phyloP scores from a whole-genome alignment of 2,113 vertebrate genomes.

The Oceanodroma tethys region DNA sequence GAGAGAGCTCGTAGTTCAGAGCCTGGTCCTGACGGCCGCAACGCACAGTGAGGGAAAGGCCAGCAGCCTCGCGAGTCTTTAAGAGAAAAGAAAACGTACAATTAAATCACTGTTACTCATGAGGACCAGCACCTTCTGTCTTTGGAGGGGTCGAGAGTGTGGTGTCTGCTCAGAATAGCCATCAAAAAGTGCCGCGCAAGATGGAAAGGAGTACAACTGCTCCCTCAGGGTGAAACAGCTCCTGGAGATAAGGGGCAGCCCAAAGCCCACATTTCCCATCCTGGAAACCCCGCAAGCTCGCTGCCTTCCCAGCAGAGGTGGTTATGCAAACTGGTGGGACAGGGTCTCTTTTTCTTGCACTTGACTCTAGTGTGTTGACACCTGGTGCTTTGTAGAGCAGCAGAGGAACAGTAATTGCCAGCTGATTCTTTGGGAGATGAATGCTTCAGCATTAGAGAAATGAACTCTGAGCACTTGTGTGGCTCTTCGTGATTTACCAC shows the following conservation, averaged over 20 bases:
- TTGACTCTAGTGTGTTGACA: not conserved
- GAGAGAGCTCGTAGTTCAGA: not conserved
- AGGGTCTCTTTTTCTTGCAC: not conserved
- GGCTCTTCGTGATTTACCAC: not conserved
- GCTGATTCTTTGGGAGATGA: not conserved
- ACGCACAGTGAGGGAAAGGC: not conserved
- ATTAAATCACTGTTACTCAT: not conserved
- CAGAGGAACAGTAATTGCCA: not conserved
- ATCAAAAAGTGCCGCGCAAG: not conserved
- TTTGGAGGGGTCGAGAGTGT: not conserved
- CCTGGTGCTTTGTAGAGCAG: not conserved
- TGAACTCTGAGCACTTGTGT: not conserved
- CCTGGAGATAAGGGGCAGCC: not conserved
- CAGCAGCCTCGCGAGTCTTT: fast-evolving
- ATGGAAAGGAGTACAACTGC: not conserved
- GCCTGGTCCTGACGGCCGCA: not conserved
- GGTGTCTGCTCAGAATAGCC: not conserved
- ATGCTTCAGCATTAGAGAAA: not conserved
- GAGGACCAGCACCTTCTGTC: not conserved
- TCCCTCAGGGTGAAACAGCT: not conserved
- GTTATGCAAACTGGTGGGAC: not conserved
- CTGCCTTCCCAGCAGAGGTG: not conserved
- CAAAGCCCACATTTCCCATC: not conserved
- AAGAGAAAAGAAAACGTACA: not conserved
- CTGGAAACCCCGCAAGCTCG: not conserved